phyloP scores from a whole-genome alignment of 2,888 invertebrate genomes.

The Biston betularia region DNA sequence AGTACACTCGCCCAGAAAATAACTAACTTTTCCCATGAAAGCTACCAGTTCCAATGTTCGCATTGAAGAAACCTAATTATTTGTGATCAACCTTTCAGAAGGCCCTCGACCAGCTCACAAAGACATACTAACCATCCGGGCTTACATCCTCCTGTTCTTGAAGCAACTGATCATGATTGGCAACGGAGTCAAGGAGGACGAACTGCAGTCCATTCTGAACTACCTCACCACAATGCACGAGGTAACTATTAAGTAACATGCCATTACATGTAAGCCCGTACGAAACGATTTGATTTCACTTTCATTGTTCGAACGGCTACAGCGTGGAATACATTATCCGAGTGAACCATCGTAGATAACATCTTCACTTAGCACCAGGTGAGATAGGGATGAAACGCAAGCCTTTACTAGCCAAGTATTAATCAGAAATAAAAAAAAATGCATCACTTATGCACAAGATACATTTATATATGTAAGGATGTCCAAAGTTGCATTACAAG shows the following conservation, averaged over 20 bases:
- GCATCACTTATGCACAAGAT: no score
- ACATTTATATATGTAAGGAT: no score
- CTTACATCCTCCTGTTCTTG: constrained; percentile 97
- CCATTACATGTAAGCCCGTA: not conserved
- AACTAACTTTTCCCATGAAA: no score
- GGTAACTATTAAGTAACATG: constrained; percentile 78
- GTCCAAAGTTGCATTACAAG: no score
- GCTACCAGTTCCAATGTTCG: not conserved
- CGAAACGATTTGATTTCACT: not conserved
- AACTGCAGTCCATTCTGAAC: constrained; percentile 98
- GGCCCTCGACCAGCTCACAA: constrained; percentile 97
- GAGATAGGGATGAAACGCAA: not conserved
- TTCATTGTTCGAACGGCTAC: no score
- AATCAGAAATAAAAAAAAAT: no score
- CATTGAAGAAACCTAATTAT: no score
- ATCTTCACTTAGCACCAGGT: not conserved
- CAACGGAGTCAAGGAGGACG: constrained; percentile 99
- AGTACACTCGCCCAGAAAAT: no score
- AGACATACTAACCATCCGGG: constrained; percentile 97
- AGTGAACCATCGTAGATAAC: not conserved
- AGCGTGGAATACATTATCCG: no score
- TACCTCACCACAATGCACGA: constrained; percentile 99
- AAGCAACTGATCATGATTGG: constrained; percentile 99
- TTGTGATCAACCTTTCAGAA: constrained; percentile 85
- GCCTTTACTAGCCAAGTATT: no score